Base-by-base conservation (phyloP, 1,140 invertebrate species). In the Tribolium madens region DNA sequence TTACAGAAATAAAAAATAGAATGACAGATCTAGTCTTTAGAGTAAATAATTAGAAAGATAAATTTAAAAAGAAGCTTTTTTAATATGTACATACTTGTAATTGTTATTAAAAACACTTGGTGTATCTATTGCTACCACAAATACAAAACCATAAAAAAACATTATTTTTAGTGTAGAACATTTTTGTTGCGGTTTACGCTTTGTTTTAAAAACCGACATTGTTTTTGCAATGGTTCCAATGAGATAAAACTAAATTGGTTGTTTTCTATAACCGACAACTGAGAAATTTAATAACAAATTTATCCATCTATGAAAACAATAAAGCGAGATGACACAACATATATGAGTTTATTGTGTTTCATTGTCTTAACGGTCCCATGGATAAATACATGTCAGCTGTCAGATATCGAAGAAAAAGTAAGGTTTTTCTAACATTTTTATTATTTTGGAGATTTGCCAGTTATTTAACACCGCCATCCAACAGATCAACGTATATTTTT, bases 241-340 rank as follows among this genome's bases (percentile, higher is more conserved):
- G 57, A n/a, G 12, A 64, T 14, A 9, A 42, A 64, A 10, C 12
- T 13, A 33, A 33, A 64, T 64, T 33, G 57, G 57, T 18, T 33
- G 57, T 64, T 33, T 33, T 15, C 57, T 33, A 10, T 64, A 14
- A 64, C 14, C 57, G 57, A 64, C 57, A 64, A 64, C 31, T 13
- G 57, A 36, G 57, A 64, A 33, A 64, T 64, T 64, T 64, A 26
- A 64, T 64, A 64, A 64, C 33, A 64, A 64, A 64, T 36, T 64
- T 64, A 64, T 64, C 57, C 57, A 64, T 33, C 57, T 64, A 64
- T 64, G 57, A 64, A 64, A 64, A 64, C 57, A 64, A 64, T 64
- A 64, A 64, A 64, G 26, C 26, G 26, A 64, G 57, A 64, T 64
- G 57, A 64, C 57, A 64, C 57, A 64, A 64, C 57, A 64, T 26